Base-by-base conservation (phyloP, 1,140 invertebrate species). In the Drosophila aff. region DNA sequence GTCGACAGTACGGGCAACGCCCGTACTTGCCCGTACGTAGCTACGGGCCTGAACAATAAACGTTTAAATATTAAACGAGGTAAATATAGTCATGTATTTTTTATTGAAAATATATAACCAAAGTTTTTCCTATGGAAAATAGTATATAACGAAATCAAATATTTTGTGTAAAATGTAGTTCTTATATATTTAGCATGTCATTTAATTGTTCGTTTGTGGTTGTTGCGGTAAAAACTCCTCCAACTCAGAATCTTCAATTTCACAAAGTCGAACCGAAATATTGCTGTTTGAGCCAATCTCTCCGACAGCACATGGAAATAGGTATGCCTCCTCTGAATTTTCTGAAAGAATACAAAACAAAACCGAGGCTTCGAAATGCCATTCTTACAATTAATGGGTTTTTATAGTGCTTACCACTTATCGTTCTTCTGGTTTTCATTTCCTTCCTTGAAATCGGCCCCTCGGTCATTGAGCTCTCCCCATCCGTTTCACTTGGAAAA, bases 201-300 rank as follows among this genome's bases (percentile, higher is more conserved):
- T 90, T 89, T 76, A 87, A 52, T 81, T 83, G 79, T 75, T 76
- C 73, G 63, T 80, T 65, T 72, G 40, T 66, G 74, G 73, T 52
- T 75, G 69, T 52, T 69, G 69, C 46, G 85, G 91, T 65, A 87
- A 81, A 77, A 92, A 92, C 62, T 92, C 91, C 64, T 96, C 96
- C 83, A 94, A 95, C 91, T 97, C 97, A n/a, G 96, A 97, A 93
- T 98, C 97, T 93, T 98, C 97, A 89, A 98, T 98, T 94, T 98
- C 97, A 94, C 97, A 98, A 36, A 98, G 94, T 93, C 96, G 96
- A 26, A 97, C 96, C 23, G 97, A 98, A 57, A 98, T 94, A 93
- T 98, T 97, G 93, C 97, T 98, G 91, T 96, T 96, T 7, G 96
- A 89, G 28, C 81, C 96, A 49, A 94, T 94, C 58, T 79, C 78